Conservation (phyloP, 1,140 invertebrate genomes). For the Trichonephila clavata region DNA sequence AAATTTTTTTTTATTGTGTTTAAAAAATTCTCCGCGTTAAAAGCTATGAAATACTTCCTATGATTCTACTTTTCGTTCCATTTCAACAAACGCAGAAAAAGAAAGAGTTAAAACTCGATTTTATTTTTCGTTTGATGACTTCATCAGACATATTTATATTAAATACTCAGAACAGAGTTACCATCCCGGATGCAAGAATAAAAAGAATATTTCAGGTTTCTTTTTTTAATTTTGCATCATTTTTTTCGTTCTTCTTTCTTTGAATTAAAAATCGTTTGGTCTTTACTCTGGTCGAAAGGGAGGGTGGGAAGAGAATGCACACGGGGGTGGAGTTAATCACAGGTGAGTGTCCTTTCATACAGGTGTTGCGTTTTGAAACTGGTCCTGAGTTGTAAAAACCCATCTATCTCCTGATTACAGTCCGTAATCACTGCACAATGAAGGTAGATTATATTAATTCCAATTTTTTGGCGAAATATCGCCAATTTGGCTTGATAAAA, state of each 20-base stretch:
- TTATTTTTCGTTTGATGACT: not conserved
- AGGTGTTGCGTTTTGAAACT: slow-evolving; percentile 19
- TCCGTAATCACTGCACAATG: slow-evolving; percentile 20
- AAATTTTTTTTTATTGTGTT: too few species aligned
- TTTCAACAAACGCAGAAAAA: not conserved
- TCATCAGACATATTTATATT: not conserved
- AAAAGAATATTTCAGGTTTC: not conserved
- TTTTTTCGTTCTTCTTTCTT: not conserved
- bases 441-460: not conserved
- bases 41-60: too few species aligned
- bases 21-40: too few species aligned
- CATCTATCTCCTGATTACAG: slow-evolving; percentile 11
- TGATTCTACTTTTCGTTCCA: too few species aligned
- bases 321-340: slow-evolving; percentile 34
- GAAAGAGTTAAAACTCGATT: not conserved
- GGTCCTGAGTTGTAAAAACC: slow-evolving; percentile 41
- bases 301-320: not conserved
- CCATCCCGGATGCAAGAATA: slow-evolving; percentile 2
- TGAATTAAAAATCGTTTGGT: slow-evolving; percentile 2
- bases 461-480: not conserved
- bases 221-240: not conserved
- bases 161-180: not conserved
- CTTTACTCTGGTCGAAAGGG: not conserved
- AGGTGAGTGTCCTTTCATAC: slow-evolving; percentile 53
- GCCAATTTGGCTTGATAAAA: not conserved